phyloP scores from a whole-genome alignment of 2,113 vertebrate genomes.

The Plecotus auritus region DNA sequence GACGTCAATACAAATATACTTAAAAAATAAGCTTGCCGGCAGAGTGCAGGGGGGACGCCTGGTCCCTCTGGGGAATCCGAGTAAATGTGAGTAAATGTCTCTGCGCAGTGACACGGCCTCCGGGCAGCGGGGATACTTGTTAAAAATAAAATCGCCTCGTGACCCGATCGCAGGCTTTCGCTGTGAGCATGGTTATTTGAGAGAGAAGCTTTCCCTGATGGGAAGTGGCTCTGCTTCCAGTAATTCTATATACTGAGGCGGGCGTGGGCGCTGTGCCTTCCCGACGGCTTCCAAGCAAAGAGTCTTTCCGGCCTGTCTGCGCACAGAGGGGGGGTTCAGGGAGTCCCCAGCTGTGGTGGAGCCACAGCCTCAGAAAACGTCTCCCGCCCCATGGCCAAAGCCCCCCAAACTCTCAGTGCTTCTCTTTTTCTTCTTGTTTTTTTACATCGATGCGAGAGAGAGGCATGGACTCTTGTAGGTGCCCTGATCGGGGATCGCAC shows the following conservation, averaged over 20 bases:
- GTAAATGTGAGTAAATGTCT: background rate
- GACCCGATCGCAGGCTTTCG: background rate
- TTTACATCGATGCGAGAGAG: too few relatives aligned
- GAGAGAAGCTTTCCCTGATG: background rate
- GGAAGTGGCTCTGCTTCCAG: background rate
- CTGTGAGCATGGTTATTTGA: background rate
- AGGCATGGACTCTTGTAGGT: background rate
- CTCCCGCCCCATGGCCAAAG: background rate
- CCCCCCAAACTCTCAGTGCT: background rate
- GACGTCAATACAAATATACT: too few relatives aligned
- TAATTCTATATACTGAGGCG: background rate
- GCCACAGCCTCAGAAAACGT: background rate
- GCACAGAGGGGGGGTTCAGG: background rate
- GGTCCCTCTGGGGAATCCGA: background rate
- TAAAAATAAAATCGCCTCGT: background rate
- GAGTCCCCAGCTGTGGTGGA: background rate
- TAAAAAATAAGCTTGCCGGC: too few relatives aligned
- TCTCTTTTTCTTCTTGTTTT: too few relatives aligned
- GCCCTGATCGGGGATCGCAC: too few relatives aligned
- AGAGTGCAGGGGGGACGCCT: background rate
- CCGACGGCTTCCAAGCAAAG: background rate
- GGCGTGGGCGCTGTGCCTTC: background rate
- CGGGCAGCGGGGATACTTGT: background rate
- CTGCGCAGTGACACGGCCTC: background rate
- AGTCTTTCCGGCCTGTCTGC: background rate